Evolutionary conservation across 2,797 vertebrate species (phyloP).

Genomic region (Simalia tracyae): DNA sequence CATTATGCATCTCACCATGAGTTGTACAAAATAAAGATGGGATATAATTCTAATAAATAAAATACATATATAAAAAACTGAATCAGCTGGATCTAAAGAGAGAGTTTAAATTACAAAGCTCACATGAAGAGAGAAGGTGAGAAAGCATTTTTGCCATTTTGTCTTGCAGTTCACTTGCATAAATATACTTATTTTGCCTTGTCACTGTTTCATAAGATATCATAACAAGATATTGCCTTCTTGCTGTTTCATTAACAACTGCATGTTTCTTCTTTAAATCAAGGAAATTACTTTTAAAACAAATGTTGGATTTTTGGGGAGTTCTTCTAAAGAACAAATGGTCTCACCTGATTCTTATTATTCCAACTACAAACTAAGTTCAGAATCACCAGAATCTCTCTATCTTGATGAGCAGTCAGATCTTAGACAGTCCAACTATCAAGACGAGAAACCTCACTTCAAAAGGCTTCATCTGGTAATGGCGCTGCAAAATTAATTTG

Average conservation of each 20-base stretch:
- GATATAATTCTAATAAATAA: not conserved
- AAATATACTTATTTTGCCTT: not conserved
- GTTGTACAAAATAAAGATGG: not conserved
- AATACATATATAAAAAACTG: not conserved
- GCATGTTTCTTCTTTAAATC: not conserved
- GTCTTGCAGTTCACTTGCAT: not conserved
- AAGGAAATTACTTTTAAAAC: not conserved
- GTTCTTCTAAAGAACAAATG: not conserved
- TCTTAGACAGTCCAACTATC: not conserved
- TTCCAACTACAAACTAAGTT: not conserved
- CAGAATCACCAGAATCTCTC: not conserved
- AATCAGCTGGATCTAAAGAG: too few relatives aligned
- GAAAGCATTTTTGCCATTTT: not conserved
- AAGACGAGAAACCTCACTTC: not conserved
- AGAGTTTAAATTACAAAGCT: not conserved
- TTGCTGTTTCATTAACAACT: not conserved
- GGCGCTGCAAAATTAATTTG: conserved; percentile 6
- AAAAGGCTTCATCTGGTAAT: not conserved
- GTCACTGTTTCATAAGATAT: not conserved
- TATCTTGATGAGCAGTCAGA: not conserved
- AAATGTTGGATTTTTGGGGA: not conserved
- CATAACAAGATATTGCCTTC: not conserved
- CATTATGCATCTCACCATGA: not conserved
- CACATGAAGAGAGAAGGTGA: not conserved
- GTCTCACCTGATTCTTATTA: not conserved